Conservation (phyloP, 2,888 invertebrate species). For the Pardosa pseudoannulata region DNA sequence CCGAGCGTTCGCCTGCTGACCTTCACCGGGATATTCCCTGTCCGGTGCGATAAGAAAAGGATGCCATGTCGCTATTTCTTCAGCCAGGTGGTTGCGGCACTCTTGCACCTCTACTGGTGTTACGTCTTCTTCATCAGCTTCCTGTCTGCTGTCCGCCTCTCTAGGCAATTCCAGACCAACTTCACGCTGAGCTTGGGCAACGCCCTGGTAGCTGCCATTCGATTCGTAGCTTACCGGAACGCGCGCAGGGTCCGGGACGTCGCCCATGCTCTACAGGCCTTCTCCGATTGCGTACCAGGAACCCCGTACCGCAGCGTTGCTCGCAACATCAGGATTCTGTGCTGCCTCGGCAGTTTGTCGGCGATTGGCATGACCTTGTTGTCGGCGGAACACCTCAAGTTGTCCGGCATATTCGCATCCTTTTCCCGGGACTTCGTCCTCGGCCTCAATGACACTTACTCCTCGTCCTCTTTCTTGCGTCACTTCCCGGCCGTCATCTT, state of each 20-base stretch:
- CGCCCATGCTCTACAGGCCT: constrained; percentile 27
- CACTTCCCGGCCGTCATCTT: neutral
- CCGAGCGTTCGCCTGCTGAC: constrained; percentile 37
- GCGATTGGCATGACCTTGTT: constrained; percentile 10
- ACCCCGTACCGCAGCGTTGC: constrained; percentile 18
- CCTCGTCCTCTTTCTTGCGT: neutral
- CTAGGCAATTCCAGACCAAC: constrained; percentile 6
- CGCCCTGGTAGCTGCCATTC: constrained; percentile 33
- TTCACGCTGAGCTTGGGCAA: constrained; percentile 46
- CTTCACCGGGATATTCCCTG: constrained; percentile 35
- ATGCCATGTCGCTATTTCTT: neutral
- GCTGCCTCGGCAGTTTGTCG: neutral
- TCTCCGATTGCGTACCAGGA: neutral
- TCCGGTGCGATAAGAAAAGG: constrained; percentile 1
- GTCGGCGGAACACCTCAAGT: constrained; percentile 31
- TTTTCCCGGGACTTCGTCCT: constrained; percentile 34
- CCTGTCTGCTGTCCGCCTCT: constrained; percentile 14
- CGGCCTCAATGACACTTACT: constrained; percentile 22
- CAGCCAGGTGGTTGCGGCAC: neutral
- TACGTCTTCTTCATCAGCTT: constrained; percentile 30
- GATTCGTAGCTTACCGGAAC: constrained; percentile 32
- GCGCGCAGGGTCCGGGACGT: constrained; percentile 6
- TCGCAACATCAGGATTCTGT: neutral
- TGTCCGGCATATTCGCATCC: constrained; percentile 1
- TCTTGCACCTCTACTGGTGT: constrained; percentile 29